Conservation (phyloP, 2,888 invertebrate species). For the Ctenicera cuprea region DNA sequence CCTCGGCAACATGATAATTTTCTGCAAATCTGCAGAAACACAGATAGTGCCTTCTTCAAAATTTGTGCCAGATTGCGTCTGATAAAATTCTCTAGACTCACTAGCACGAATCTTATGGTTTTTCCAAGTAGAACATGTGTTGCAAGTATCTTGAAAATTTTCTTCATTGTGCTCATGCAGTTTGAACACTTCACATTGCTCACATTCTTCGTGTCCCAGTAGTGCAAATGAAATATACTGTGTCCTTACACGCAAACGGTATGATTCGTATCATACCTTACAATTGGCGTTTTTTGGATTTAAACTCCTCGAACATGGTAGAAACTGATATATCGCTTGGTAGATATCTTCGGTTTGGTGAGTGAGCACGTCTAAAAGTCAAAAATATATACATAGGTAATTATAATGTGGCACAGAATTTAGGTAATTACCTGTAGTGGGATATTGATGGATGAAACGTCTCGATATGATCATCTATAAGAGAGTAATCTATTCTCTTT, state of each 20-base stretch:
- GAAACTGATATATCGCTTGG: slow-evolving; percentile 37
- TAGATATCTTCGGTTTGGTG: slow-evolving; percentile 42
- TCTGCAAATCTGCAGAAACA: slow-evolving; percentile 50
- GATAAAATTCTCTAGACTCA: slow-evolving; percentile 37
- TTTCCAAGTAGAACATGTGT: slow-evolving; percentile 34
- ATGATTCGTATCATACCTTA: slow-evolving; percentile 56
- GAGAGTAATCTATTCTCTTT: no score
- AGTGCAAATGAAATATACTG: slow-evolving; percentile 55
- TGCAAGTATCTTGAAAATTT: slow-evolving; percentile 45
- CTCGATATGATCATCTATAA: slow-evolving; percentile 39
- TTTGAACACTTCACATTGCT: slow-evolving; percentile 52
- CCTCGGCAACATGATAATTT: slow-evolving; percentile 36
- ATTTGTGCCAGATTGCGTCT: no score
- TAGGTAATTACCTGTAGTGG: slow-evolving; percentile 49
- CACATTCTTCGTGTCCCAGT: slow-evolving; percentile 57
- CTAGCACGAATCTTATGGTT: slow-evolving; percentile 43
- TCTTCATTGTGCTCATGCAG: slow-evolving; percentile 49
- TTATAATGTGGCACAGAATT: no score
- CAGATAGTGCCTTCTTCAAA: slow-evolving; percentile 37
- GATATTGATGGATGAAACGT: slow-evolving; percentile 44
- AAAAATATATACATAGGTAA: no score
- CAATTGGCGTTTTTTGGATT: slow-evolving; percentile 41
- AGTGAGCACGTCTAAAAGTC: slow-evolving; percentile 29
- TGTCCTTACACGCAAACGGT: slow-evolving; percentile 44
- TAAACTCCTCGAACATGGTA: slow-evolving; percentile 42